Conservation (phyloP, 2,797 vertebrate genomes). For the Dromococcyx pavoninus region DNA sequence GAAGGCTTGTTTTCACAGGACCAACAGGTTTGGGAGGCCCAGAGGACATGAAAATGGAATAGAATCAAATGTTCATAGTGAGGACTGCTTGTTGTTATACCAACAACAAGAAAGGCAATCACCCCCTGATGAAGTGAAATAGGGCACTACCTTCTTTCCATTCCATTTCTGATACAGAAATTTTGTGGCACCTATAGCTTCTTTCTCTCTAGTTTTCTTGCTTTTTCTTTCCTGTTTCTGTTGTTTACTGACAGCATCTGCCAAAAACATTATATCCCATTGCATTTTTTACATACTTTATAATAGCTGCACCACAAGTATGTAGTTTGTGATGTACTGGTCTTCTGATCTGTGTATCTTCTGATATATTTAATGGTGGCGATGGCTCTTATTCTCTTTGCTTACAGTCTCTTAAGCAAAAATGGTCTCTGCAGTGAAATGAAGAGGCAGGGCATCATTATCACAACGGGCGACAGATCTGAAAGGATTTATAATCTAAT, state of each 20-base stretch:
- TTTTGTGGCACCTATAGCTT: neutral
- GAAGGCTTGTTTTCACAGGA: neutral
- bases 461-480: neutral
- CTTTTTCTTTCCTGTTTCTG: neutral
- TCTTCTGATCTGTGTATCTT: neutral
- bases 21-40: neutral
- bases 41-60: neutral
- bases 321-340: neutral
- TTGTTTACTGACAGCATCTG: neutral
- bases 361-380: neutral
- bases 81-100: neutral
- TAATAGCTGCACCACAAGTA: neutral
- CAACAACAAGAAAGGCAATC: neutral
- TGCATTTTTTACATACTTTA: neutral
- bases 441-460: neutral
- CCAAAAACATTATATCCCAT: neutral
- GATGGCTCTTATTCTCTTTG: neutral
- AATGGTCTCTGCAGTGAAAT: neutral
- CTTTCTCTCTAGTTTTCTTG: neutral
- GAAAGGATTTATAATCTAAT: slow-evolving; percentile 23
- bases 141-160: neutral
- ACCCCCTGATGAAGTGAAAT: neutral
- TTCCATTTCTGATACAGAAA: neutral
- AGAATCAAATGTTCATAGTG: neutral
- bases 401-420: neutral